Base-by-base conservation (phyloP, 2,888 invertebrate genomes). In the Xestia sexstrigata region DNA sequence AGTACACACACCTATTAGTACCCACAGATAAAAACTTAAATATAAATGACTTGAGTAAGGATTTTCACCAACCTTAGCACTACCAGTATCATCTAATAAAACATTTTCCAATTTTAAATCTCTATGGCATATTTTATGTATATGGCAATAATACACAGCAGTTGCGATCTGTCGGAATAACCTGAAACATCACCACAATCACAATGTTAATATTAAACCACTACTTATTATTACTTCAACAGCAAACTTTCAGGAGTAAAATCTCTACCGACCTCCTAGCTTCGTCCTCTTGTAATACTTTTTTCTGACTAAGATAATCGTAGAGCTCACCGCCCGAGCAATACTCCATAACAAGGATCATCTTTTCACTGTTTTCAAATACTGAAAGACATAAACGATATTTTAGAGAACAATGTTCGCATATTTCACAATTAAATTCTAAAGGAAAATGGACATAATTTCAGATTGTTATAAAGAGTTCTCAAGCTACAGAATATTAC, bases 281-380 rank as follows among this genome's bases (percentile, higher is more conserved):
- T 97, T 99, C 99, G 81, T 98, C 98, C 93, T 99, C 99, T 86
- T 97, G 97, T 88, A 99, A 97, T 88, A 99, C 98, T 97, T 99
- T 99, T 88, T 98, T 97, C 93, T 99, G 98, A 93, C 99, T 99
- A 89, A 99, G 97, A 96, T 99, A 99, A 96, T 99, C 99, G 94
- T 99, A 99, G 49, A 99, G 97, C 96, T 99, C 99, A 79, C 99
- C 99, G 79, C 99, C 99, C 81, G 99, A 98, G 86, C 99, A 99
- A 95, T 99, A 99, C 96, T 99, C 99, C 99, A 99, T 99, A 52
- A 99, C 99, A 87, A 99, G 97, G 89, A 99, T 99, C 98, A 99
- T 99, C 97, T 99, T 99, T 96, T 99, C 99, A 92, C 99, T 98
- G 97, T 99, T 99, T 97, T 99, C 99, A 97, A 99, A 99, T 90